These are phyloP conservation scores for Tamandua tetradactyla DNA, from an alignment of 2,797 vertebrate species.

Conservation along the genomic window DNA sequence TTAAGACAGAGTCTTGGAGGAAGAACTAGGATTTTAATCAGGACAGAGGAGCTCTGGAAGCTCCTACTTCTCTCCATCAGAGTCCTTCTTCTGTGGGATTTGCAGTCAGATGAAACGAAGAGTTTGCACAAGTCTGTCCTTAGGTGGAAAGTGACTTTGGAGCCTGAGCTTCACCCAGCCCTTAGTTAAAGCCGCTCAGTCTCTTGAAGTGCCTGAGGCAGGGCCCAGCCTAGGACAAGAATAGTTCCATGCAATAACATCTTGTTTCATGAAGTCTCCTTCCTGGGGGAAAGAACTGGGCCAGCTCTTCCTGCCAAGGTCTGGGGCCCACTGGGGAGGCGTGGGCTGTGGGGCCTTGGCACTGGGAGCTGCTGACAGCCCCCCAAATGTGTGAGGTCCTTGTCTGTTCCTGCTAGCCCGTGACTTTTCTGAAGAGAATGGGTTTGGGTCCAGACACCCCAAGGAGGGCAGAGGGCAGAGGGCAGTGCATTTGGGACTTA, in stretches of 20 bases:
- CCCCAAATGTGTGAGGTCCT: accelerated
- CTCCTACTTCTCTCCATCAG: not conserved
- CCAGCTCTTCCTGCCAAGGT: not conserved
- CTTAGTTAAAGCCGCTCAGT: constrained; percentile 27
- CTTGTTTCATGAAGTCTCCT: constrained; percentile 61
- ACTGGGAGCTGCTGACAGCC: not conserved
- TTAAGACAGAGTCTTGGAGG: not conserved
- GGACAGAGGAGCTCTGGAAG: not conserved
- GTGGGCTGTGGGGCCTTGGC: not conserved
- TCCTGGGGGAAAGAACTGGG: not conserved
- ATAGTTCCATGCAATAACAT: constrained; percentile 33
- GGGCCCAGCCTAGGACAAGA: constrained; percentile 74
- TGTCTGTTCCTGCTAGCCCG: not conserved
- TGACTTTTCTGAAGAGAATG: not conserved
- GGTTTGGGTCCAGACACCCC: not conserved
- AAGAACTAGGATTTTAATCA: not conserved
- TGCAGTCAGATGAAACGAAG: not conserved
- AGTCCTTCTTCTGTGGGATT: accelerated
- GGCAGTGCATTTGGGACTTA: accelerated
- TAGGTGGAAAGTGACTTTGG: constrained; percentile 71
- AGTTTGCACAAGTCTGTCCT: constrained; percentile 45
- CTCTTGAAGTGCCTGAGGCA: constrained; percentile 76
- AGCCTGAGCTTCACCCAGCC: constrained; percentile 58
- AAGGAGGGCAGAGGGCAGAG: accelerated
- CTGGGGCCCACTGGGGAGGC: not conserved